Base-by-base conservation (phyloP, 2,113 vertebrate genomes). In the Xiphophorus maculatus region DNA sequence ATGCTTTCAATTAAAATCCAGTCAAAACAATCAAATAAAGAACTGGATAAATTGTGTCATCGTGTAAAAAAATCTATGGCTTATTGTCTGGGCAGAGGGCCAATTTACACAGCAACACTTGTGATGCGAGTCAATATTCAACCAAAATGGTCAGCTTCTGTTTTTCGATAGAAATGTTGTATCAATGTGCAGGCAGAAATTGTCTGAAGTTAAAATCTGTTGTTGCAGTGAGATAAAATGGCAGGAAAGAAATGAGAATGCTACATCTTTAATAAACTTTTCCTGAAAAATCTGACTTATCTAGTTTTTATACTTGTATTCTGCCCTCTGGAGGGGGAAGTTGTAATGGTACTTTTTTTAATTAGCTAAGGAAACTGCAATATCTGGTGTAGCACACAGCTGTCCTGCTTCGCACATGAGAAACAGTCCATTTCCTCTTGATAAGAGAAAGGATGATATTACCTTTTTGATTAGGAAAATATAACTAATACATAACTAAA, bases 11-110 rank as follows among this genome's bases (percentile, higher is more conserved):
- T 88, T 81, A 81, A 79, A 88, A 86, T 84, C 3, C 79, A 79
- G 88, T 85, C 88, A 83, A 90, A 89, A 92, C 87, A 89, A 90
- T 88, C 85, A 90, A 90, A 91, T 90, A 87, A 89, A 86, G 85
- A 79, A 70, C 67, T 40, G 86, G 77, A 88, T 92, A 89, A 91
- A 92, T 92, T 85, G 91, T 91, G 88, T 91, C 90, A 89, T 81
- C 71, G 80, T 87, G 71, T 79, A 84, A 82, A 84, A 82, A 88
- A 22, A 89, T 84, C 84, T 84, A 78, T 65, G 85, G 87, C 83
- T 87, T 89, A 87, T 83, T 84, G 86, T 81, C 88, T 73, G 87
- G 92, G 90, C 89, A 71, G 44, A 19, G 63, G 73, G 90, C 86
- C 89, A 90, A 81, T 54, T 81, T 80, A 73, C 86, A 81, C 63